phyloP scores from a whole-genome alignment of 2,888 invertebrate genomes.

The Fissipunctia ypsillon region DNA sequence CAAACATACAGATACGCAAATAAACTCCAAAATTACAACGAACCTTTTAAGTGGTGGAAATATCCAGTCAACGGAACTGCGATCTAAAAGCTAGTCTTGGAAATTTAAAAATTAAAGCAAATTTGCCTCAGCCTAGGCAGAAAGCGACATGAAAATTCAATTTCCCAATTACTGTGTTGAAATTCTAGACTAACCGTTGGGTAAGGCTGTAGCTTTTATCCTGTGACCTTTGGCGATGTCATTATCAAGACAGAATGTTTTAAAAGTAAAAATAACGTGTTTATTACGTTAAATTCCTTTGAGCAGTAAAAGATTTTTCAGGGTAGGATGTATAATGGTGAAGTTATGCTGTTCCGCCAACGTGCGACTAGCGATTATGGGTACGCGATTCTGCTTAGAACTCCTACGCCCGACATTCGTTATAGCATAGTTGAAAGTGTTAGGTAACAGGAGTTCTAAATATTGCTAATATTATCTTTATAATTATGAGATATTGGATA shows the following conservation, averaged over 20 bases:
- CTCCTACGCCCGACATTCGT: no score
- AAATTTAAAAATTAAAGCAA: conserved; percentile 23
- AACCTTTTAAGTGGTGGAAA: conserved; percentile 8
- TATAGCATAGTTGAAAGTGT: background rate
- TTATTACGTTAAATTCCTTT: conserved; percentile 28
- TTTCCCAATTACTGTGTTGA: conserved; percentile 57
- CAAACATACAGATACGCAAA: background rate
- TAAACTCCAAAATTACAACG: background rate
- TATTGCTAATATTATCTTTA: background rate
- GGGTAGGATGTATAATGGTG: background rate
- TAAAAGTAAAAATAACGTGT: conserved; percentile 26
- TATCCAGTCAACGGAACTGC: conserved; percentile 5
- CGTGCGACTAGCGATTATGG: no score
- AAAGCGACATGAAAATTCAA: conserved; percentile 61
- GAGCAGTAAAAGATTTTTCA: background rate
- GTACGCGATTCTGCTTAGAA: no score
- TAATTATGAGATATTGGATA: no score
- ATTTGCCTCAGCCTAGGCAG: conserved; percentile 23
- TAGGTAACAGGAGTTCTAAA: background rate
- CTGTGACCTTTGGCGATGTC: conserved; percentile 27
- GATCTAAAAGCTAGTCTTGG: conserved; percentile 3
- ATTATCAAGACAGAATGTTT: conserved; percentile 36
- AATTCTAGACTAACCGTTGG: conserved; percentile 35
- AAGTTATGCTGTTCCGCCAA: background rate
- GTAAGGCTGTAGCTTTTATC: conserved; percentile 24